Conservation (phyloP, 2,113 vertebrate genomes). For the Shinisaurus crocodilurus region DNA sequence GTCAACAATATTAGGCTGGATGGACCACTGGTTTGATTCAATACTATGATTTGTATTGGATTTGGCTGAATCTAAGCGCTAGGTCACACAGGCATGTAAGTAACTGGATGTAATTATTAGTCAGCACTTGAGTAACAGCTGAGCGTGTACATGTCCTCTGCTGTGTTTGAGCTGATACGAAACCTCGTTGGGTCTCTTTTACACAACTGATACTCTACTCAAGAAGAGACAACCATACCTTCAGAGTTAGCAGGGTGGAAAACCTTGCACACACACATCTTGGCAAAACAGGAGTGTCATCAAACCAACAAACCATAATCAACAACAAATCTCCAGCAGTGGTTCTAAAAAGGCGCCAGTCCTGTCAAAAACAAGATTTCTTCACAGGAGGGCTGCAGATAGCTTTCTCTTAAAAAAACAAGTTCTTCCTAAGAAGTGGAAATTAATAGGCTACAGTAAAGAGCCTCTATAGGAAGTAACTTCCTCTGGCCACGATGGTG, state of each 20-base stretch:
- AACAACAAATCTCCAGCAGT: background rate
- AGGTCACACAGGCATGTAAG: background rate
- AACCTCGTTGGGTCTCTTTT: background rate
- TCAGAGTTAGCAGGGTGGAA: background rate
- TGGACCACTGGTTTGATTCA: no score
- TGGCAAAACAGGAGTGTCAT: background rate
- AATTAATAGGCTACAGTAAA: background rate
- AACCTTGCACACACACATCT: background rate
- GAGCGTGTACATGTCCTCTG: background rate
- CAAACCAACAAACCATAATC: background rate
- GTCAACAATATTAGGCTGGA: no score
- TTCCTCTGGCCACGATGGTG: conserved; percentile 3
- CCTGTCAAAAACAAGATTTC: background rate
- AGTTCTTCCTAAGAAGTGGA: background rate
- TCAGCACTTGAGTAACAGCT: background rate
- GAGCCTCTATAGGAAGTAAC: background rate
- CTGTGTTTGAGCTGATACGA: background rate
- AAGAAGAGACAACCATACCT: background rate
- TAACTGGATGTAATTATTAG: background rate
- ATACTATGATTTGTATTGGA: background rate
- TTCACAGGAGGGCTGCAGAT: background rate
- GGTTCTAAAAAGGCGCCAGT: background rate
- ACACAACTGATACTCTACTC: background rate
- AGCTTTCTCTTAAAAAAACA: background rate
- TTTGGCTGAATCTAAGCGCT: background rate